Conservation (phyloP, 2,113 vertebrate species). For the Bos indicus region DNA sequence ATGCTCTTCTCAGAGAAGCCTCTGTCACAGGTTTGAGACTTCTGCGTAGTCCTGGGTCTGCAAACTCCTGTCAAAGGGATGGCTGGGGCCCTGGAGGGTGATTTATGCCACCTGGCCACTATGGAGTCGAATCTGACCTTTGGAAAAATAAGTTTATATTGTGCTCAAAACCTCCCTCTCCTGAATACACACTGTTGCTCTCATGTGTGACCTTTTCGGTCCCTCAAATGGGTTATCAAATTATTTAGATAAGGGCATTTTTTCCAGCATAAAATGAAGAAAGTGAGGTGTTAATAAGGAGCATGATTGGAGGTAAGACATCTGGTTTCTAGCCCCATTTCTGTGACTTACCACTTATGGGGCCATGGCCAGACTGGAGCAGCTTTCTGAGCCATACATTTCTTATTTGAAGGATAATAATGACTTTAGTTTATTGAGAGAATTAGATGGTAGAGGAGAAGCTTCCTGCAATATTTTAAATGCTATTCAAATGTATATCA, state of each 20-base stretch:
- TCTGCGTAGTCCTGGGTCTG: not conserved
- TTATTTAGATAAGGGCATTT: not conserved
- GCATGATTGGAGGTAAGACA: not conserved
- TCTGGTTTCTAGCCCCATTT: not conserved
- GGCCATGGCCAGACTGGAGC: not conserved
- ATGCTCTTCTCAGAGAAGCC: not conserved
- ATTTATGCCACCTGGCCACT: not conserved
- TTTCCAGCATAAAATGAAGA: not conserved
- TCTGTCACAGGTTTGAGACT: not conserved
- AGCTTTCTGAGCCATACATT: not conserved
- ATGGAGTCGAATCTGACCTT: conserved; percentile 24
- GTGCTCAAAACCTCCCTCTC: not conserved
- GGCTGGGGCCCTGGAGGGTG: not conserved
- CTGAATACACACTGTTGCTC: not conserved
- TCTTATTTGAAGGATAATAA: not conserved
- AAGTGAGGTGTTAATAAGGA: not conserved
- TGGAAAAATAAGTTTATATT: not conserved
- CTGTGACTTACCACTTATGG: not conserved
- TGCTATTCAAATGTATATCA: not conserved
- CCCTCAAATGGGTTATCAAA: not conserved
- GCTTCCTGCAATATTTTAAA: not conserved
- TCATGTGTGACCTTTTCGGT: not conserved
- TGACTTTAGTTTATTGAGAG: not conserved
- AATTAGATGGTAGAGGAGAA: not conserved
- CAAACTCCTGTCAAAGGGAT: not conserved